These are phyloP conservation scores for Pantala flavescens DNA, from an alignment of 1,140 invertebrate species.

Conservation along the genomic window DNA sequence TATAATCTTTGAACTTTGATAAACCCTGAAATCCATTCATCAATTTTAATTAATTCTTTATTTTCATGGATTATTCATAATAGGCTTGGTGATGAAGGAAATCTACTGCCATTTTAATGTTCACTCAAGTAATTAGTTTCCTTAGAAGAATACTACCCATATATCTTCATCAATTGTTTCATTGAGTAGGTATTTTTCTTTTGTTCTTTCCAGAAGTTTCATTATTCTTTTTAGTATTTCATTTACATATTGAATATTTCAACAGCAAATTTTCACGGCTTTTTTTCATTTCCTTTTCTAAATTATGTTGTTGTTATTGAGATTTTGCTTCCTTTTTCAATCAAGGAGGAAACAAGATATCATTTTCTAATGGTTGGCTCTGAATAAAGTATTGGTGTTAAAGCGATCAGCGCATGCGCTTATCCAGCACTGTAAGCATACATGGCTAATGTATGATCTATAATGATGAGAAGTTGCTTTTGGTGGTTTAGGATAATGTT, in stretches of 20 bases:
- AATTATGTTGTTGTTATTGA: neutral
- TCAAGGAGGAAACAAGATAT: neutral
- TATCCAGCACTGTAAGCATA: no score
- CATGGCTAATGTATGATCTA: no score
- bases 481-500: no score
- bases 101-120: neutral
- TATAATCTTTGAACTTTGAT: no score
- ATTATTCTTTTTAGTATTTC: neutral
- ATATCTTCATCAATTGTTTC: neutral
- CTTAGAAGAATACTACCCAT: neutral
- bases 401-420: no score
- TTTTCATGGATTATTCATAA: neutral
- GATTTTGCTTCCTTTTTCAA: neutral
- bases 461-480: no score
- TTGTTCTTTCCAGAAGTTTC: neutral
- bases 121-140: neutral
- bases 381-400: no score
- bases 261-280: neutral
- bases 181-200: conserved; percentile 5
- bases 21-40: neutral
- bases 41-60: neutral
- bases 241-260: neutral
- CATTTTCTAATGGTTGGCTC: no score
- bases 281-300: neutral
- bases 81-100: neutral